Evolutionary conservation across 2,113 vertebrate species (phyloP), one percentile per base, ranked within the genome.

Genomic region (Calidris pygmaea): DNA sequence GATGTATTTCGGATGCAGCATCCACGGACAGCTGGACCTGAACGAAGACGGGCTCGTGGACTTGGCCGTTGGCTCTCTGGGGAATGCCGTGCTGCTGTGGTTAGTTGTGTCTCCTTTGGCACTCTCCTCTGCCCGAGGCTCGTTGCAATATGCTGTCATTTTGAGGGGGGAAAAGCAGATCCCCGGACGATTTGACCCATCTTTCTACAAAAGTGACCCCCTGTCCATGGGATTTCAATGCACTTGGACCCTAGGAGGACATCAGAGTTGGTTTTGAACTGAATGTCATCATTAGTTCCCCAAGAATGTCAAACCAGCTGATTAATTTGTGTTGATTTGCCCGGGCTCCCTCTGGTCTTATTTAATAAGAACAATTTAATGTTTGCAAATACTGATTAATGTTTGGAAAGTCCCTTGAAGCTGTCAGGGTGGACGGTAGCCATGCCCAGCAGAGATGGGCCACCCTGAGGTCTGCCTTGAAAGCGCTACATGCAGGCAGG

Each of bases 11-110:
- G 99, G 99, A 39, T 98, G 99, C 96, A 99, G 98, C 62, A 98
- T 99, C 94, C 99, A 99, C 0, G 99, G 99, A 21, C 98, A 98
- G 50, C 97, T 99, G 98, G 99, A 99, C 92, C 98, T 99, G 97
- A 99, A 99, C 1, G 98, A 98, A 12, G 99, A 99, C 0, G 98
- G 98, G 14, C 98, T 99, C 3, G 97, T 99, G 27, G 99, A 99
- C 95, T 75, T 99, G 95, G 99, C 99, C 4, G 98, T 99, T 3
- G 99, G 99, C 55, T 99, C 99, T 1, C 98, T 99, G 12, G 99
- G 99, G 52, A 98, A 97, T 3, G 99, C 99, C 2, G 98, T 99
- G 87, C 96, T 99, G 50, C 94, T 99, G 16, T 99, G 99, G 99
- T 99, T 55, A 66, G 99, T 98, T 63, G 12, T 29, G 4, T 48